A percentile compares a stretch with the other conserved stretches of the same genome.
phyloP scores from a whole-genome alignment of 1,140 invertebrate species.

The Drosophila ficusphila region DNA sequence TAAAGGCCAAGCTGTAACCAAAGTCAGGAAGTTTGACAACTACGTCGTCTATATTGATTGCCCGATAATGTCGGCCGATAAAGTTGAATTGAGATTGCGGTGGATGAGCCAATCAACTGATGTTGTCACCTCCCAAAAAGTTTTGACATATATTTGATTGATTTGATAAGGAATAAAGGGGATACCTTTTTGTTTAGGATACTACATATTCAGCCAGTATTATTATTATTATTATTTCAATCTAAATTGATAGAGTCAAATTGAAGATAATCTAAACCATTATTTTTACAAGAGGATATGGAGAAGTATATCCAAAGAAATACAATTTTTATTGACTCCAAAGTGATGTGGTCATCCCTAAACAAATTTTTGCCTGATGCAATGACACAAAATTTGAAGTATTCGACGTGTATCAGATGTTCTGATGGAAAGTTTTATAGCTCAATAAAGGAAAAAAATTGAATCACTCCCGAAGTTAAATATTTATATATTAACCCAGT shows the following conservation, averaged over 20 bases:
- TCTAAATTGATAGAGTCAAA: slow-evolving; percentile 4
- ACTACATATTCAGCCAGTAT: too few species aligned
- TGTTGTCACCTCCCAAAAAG: slow-evolving; percentile 47
- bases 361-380: background rate
- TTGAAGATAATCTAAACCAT: slow-evolving; percentile 18
- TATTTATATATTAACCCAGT: background rate
- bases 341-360: background rate
- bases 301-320: background rate
- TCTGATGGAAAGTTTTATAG: too few species aligned
- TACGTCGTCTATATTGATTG: slow-evolving; percentile 22
- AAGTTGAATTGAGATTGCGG: slow-evolving; percentile 9
- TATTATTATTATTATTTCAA: background rate
- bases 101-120: slow-evolving; percentile 51
- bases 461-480: background rate
- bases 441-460: background rate
- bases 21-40: slow-evolving; percentile 20
- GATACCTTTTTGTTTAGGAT: slow-evolving; percentile 7
- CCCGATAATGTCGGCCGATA: slow-evolving; percentile 48
- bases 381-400: background rate
- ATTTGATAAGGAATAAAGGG: slow-evolving; percentile 8
- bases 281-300: too few species aligned
- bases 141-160: slow-evolving; percentile 5
- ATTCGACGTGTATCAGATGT: too few species aligned
- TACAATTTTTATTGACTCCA: background rate
- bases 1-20: slow-evolving; percentile 11